Base-by-base conservation (phyloP, 2,888 invertebrate genomes). In the Andricus curvator region DNA sequence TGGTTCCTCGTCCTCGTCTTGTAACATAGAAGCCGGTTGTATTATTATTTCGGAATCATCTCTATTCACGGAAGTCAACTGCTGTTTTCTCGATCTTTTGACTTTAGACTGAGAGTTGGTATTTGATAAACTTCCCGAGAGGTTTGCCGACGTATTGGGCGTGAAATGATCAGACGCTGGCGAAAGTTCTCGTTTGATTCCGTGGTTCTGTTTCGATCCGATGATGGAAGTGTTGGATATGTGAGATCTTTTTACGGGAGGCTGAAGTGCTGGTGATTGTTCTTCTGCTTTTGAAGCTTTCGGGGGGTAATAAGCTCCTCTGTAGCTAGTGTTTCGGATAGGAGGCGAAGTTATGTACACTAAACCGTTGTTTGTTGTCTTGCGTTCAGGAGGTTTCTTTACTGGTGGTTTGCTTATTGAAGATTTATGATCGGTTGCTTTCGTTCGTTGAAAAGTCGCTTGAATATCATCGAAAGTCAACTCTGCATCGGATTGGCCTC, bases 21-120 rank as follows among this genome's bases (percentile, higher is more conserved):
- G 85, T 3, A 87, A 64, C 22, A 88, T 81, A 4, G 88, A 89
- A 3, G 92, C 91, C 2, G 92, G 90, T 82, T 93, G 93, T 68
- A 93, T 92, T 74, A 93, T 93, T 44, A 93, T 93, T 82, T 93
- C 93, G 0, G 92, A 90, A 81, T 92, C 92, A 1, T 89, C 91
- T 0, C 93, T 90, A 82, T 93, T 91, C 0, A 92, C 92, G 1
- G 88, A 88, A 2, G 89, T 91, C 67, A 93, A 85, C 79, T 93
- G 92, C 77, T 93, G 93, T 65, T 93, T 93, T 37, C 93, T 86
- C 0, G 92, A 88, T 78, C 92, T 85, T 79, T 93, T 93, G 0
- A 89, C 86, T 85, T 89, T 88, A 29, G 56, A 74, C n/a, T 56
- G 56, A 15, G 74, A 56, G n/a, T 74, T 33, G 6, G 29, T 74